These are phyloP conservation scores for Galemys pyrenaicus DNA, from an alignment of 2,113 vertebrate genomes.

Conservation along the genomic window DNA sequence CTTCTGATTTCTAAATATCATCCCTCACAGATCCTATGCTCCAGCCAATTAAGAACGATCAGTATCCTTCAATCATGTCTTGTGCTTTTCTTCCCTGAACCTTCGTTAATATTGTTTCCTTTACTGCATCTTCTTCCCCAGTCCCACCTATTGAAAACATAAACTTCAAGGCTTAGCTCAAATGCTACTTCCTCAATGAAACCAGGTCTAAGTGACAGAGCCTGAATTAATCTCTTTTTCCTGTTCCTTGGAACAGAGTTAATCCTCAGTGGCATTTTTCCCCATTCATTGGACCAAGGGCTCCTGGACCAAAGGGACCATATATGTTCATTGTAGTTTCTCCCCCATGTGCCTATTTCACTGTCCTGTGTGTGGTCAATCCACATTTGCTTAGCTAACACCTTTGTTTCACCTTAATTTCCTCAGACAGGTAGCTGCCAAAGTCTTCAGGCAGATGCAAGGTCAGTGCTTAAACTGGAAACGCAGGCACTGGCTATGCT, in stretches of 20 bases:
- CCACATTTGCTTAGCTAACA: background rate
- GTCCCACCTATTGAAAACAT: constrained; percentile 12
- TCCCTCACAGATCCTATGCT: background rate
- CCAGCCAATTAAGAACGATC: background rate
- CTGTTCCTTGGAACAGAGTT: background rate
- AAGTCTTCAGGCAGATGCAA: background rate
- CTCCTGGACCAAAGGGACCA: background rate
- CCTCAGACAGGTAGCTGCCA: background rate
- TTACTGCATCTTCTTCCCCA: background rate
- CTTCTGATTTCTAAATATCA: constrained; percentile 39
- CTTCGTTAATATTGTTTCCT: constrained; percentile 30
- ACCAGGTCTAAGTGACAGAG: constrained; percentile 3
- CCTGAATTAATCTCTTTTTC: constrained; percentile 16
- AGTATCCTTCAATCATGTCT: background rate
- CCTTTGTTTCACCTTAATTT: background rate
- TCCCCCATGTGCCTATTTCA: background rate
- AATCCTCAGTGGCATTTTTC: background rate
- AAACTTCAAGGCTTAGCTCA: constrained; percentile 22
- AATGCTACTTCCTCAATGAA: constrained; percentile 9
- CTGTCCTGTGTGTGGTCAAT: background rate
- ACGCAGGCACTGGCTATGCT: background rate
- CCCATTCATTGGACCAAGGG: background rate
- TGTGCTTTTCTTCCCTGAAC: background rate
- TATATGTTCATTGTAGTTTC: background rate
- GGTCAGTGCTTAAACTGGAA: background rate